Evolutionary conservation across 2,888 invertebrate species (phyloP), one percentile per base, ranked within the genome.

Genomic region (Pyrrhia umbra): DNA sequence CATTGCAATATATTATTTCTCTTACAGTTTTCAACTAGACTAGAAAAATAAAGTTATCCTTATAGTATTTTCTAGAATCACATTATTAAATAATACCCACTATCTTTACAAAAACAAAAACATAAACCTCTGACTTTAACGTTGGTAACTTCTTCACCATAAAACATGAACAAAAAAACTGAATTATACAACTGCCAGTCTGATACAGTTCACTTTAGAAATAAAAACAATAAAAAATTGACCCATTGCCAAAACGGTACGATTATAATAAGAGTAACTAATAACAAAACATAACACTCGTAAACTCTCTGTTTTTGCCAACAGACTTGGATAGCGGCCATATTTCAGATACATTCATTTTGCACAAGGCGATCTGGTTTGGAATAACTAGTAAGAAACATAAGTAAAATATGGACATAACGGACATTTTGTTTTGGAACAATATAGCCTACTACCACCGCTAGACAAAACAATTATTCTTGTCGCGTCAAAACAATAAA

Each of bases 291-390:
- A 58, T 40, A 64, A 67, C 77, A 58, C 40, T 73, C 62, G 56
- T 77, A 74, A 76, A 65, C 61, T 67, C 27, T 54, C 30, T 65
- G 73, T 72, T 69, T 77, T 68, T 65, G 68, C 71, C 75, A 68
- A 70, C 50, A 57, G 57, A 67, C 62, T 75, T 79, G 79, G 77
- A 72, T 58, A 66, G 47, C 39, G 57, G 69, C 73, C 80, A 77
- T 74, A 57, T 45, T 61, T 54, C 40, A 54, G 20, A 49, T 64
- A 49, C 40, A 23, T 47, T 54, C 74, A 59, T 74, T 63, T 68
- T 68, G 43, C 27, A 55, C 43, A 58, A 59, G 51, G 68, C 50
- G 37, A 39, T 49, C 51, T 57, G 40, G 49, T 42, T 47, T 56
- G 10, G 21, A 45, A 34, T 13, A 51, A 25, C 20, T 42, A n/a